Conservation (phyloP, 2,113 vertebrate genomes). For the Isichthys henryi region DNA sequence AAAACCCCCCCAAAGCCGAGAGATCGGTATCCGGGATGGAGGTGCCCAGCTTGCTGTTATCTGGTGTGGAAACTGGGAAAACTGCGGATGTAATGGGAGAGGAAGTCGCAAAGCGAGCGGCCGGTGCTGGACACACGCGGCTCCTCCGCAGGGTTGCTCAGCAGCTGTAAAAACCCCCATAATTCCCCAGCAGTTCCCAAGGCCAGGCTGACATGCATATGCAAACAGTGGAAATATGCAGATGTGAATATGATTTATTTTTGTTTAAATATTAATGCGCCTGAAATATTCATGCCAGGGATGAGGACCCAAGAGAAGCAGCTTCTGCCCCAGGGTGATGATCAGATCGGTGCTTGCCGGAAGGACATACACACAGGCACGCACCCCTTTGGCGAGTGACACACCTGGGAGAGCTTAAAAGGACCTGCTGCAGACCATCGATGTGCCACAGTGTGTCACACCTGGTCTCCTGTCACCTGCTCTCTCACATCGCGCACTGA, state of each 20-base stretch:
- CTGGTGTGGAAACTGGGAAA: not conserved
- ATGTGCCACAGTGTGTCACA: not conserved
- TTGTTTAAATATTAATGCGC: conserved; percentile 23
- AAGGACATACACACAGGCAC: not conserved
- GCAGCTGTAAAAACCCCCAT: not conserved
- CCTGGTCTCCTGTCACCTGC: not conserved
- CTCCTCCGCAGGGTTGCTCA: not conserved
- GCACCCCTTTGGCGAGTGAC: not conserved
- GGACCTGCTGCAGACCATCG: not conserved
- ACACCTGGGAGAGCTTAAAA: not conserved
- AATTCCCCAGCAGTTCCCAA: not conserved
- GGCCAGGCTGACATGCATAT: conserved; percentile 7
- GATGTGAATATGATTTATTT: conserved; percentile 17
- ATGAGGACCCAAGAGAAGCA: conserved; percentile 17
- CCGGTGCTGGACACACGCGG: not conserved
- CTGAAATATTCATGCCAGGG: conserved; percentile 23
- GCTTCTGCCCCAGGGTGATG: not conserved
- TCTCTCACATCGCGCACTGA: not conserved
- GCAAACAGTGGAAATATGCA: conserved; percentile 12
- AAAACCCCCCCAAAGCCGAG: not conserved
- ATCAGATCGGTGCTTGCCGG: not conserved
- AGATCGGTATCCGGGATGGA: not conserved
- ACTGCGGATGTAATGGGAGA: not conserved
- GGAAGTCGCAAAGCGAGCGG: not conserved
- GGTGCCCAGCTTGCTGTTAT: not conserved